A percentile compares a stretch with the other conserved stretches of the same genome.
phyloP scores from a whole-genome alignment of 2,113 vertebrate genomes.

The Pseudorasbora parva region DNA sequence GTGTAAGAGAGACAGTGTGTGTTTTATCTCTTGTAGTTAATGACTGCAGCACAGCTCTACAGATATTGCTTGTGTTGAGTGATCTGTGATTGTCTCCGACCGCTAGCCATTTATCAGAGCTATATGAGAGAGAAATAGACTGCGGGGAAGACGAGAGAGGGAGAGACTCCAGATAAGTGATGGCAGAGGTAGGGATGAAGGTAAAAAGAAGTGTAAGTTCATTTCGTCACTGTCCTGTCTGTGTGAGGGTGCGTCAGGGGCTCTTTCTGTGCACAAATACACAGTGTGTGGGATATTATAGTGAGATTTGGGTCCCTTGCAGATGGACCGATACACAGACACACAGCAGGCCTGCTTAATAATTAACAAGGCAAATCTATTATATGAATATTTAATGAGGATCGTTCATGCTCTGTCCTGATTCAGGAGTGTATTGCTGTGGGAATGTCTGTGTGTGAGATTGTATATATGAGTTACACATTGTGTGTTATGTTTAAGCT shows the following conservation, averaged over 20 bases:
- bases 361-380: slow-evolving; percentile 75
- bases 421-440: slow-evolving; percentile 56
- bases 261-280: background rate
- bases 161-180: slow-evolving; percentile 39
- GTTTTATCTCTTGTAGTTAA: slow-evolving; percentile 42
- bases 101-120: slow-evolving; percentile 42
- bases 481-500: background rate
- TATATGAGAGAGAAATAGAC: slow-evolving; percentile 32
- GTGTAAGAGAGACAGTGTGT: slow-evolving; percentile 43
- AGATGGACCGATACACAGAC: slow-evolving; percentile 71
- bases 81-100: slow-evolving; percentile 47
- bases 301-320: slow-evolving; percentile 57
- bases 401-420: slow-evolving; percentile 65
- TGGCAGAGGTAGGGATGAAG: slow-evolving; percentile 33
- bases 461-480: background rate
- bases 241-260: slow-evolving; percentile 19
- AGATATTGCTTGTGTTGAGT: slow-evolving; percentile 46
- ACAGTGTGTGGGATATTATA: slow-evolving; percentile 16
- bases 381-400: slow-evolving; percentile 72
- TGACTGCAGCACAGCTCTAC: slow-evolving; percentile 30
- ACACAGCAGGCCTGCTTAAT: slow-evolving; percentile 72
- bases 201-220: slow-evolving; percentile 18
- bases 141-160: slow-evolving; percentile 5
- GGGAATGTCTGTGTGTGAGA: slow-evolving; percentile 49
- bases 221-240: slow-evolving; percentile 21